Conservation (phyloP, 1,140 invertebrate genomes). For the Steinernema feltiae region DNA sequence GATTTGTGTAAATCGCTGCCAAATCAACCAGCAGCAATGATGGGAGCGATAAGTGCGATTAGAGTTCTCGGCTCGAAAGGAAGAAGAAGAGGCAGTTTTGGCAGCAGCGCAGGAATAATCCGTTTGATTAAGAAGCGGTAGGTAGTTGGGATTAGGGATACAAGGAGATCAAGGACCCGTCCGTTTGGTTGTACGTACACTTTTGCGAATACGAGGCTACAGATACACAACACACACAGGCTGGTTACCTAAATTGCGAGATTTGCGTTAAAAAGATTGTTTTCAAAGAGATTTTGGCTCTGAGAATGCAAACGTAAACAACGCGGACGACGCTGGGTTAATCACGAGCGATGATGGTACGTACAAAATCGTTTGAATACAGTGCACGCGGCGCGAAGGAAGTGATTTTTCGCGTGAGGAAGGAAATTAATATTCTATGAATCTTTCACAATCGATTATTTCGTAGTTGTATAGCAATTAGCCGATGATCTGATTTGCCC, state of each 20-base stretch:
- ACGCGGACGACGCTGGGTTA: neutral
- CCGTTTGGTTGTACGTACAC: neutral
- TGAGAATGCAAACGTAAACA: neutral
- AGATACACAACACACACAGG: neutral
- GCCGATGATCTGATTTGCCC: neutral
- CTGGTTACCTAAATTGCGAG: neutral
- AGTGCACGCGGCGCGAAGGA: too few species aligned
- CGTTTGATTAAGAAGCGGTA: neutral
- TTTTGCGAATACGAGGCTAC: neutral
- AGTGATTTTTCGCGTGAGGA: too few species aligned
- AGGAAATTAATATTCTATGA: too few species aligned
- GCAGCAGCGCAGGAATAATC: neutral
- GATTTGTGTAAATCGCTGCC: neutral
- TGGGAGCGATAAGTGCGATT: neutral
- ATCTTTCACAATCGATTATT: too few species aligned
- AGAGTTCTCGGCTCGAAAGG: neutral
- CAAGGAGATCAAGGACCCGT: neutral
- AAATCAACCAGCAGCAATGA: neutral
- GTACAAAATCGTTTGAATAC: too few species aligned
- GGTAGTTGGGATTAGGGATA: neutral
- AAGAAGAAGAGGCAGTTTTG: too few species aligned
- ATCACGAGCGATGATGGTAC: neutral
- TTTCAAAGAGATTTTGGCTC: neutral
- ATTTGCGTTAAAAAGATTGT: neutral
- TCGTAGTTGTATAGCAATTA: slow-evolving; percentile 1